Evolutionary conservation across 2,113 vertebrate species (phyloP), one percentile per base, ranked within the genome.

Genomic region (Sphyrna mokarran): DNA sequence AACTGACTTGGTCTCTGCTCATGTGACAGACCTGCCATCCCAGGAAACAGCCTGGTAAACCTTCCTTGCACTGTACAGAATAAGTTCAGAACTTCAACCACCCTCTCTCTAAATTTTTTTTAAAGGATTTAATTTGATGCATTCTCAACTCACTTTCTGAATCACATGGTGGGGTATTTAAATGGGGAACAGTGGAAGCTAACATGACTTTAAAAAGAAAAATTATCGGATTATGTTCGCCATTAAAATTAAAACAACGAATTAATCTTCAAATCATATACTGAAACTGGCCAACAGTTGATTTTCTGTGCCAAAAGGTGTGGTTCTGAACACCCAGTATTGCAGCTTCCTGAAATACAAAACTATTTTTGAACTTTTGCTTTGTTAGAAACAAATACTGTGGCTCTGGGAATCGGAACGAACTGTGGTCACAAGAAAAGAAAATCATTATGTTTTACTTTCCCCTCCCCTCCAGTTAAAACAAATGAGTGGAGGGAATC

Each of bases 321-420:
- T 95, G 94, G 94, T 95, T 72, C 72, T 33, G 66, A 70, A 95
- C 94, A 95, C 68, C 94, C 94, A 95, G 94, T 95, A 2, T 68
- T 43, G 94, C 94, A 95, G 69, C 72, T 95, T 95, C 94, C 94
- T 95, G 94, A 43, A 95, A 69, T 54, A 72, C 69, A 18, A 95
- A 95, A 76, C 94, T 95, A 72, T 95, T 95, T 72, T 70, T 72
- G 68, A 95, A 48, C 54, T 72, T 72, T 54, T 72, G 37, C 94
- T 95, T 94, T 72, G 94, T 43, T 95, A 48, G 63, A 70, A 95
- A 95, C 94, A 95, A 72, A 72, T 72, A 26, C 22, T 76, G 23
- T 48, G 48, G 68, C 40, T 70, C 48, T 29, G 94, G 94, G 94
- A 95, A 63, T 95, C 13, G 69, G 40, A 72, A 95, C 54, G 68